A percentile compares a stretch with the other conserved stretches of the same genome.
Evolutionary conservation across 2,888 invertebrate genomes (phyloP).

Genomic region (Dorcus parallelipipedus): DNA sequence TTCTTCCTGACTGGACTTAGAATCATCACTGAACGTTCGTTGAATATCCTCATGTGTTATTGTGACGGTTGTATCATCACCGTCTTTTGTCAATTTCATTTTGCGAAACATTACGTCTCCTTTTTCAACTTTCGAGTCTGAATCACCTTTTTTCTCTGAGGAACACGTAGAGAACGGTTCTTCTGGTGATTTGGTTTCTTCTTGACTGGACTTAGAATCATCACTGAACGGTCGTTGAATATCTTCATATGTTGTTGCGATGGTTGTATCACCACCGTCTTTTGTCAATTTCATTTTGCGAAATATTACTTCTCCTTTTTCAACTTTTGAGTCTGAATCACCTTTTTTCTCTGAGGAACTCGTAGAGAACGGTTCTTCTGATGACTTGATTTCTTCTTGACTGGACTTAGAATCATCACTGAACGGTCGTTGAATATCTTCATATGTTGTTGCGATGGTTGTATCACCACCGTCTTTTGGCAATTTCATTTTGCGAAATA

Average conservation of each 20-base stretch:
- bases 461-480: constrained; percentile 3
- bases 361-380: constrained; percentile 55
- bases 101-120: constrained; percentile 45
- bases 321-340: constrained; percentile 10
- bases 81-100: constrained; percentile 38
- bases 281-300: too few species aligned
- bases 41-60: constrained; percentile 37
- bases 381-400: constrained; percentile 48
- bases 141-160: constrained; percentile 23
- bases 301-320: too few species aligned
- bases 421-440: constrained; percentile 43
- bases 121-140: constrained; percentile 15
- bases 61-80: constrained; percentile 19
- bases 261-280: constrained; percentile 12
- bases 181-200: constrained; percentile 53
- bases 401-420: constrained; percentile 52
- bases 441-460: constrained; percentile 18
- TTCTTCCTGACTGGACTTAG: constrained; percentile 49
- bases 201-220: constrained; percentile 50
- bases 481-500: too few species aligned
- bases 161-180: constrained; percentile 50
- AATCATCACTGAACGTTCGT: constrained; percentile 49
- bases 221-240: constrained; percentile 47
- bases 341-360: constrained; percentile 21
- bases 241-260: constrained; percentile 30